Evolutionary conservation across 1,140 invertebrate species (phyloP).

Genomic region (Ceratina calcarata): DNA sequence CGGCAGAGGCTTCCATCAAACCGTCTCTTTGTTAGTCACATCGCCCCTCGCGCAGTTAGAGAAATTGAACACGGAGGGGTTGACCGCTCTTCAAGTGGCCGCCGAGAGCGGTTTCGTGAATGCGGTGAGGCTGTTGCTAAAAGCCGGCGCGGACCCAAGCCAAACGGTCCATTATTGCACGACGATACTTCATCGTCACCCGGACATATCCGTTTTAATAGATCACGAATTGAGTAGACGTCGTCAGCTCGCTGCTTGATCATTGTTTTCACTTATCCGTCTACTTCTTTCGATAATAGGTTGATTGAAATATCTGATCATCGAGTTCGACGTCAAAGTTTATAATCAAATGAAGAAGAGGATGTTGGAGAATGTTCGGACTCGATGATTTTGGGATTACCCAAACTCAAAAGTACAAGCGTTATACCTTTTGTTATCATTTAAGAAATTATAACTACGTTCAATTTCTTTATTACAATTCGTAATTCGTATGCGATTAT

Average conservation of each 20-base stretch:
- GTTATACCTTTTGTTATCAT: neutral
- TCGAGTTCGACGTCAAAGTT: neutral
- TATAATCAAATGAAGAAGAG: neutral
- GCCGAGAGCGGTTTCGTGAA: slow-evolving; percentile 77
- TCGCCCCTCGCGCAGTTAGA: slow-evolving; percentile 70
- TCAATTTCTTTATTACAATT: no score
- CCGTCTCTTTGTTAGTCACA: slow-evolving; percentile 70
- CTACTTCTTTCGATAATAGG: neutral
- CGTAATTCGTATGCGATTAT: neutral
- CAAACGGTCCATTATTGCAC: slow-evolving; percentile 56
- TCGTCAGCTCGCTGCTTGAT: slow-evolving; percentile 69
- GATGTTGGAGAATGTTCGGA: neutral
- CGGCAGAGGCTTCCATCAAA: slow-evolving; percentile 74
- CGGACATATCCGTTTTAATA: slow-evolving; percentile 68
- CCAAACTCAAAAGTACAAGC: neutral
- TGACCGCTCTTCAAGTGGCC: slow-evolving; percentile 76
- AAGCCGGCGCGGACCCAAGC: slow-evolving; percentile 71
- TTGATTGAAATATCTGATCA: neutral
- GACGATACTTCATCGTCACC: slow-evolving; percentile 66
- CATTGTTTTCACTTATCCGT: neutral
- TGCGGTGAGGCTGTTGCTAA: slow-evolving; percentile 69
- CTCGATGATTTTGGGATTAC: neutral
- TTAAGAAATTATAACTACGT: neutral
- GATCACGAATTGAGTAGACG: slow-evolving; percentile 70
- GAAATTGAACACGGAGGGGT: slow-evolving; percentile 72